Base-by-base conservation (phyloP, 2,888 invertebrate genomes). In the Apomyelois bistriatella region DNA sequence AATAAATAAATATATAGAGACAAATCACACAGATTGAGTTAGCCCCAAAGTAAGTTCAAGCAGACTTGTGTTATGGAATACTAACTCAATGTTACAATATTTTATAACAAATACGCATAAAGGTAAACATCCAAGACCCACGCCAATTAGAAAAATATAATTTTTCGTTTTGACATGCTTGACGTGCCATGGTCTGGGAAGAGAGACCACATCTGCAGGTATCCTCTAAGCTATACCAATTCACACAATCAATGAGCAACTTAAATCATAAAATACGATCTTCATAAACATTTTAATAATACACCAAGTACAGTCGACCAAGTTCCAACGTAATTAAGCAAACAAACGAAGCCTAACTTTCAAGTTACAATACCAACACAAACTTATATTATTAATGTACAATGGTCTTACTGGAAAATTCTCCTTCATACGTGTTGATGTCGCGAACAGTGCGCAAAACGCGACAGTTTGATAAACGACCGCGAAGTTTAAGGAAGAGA, bases 401-500 rank as follows among this genome's bases (percentile, higher is more conserved):
- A 50, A 28, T 49, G 40, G 49, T n/a, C 40, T 50, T 46, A 9
- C 40, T 50, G 30, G 40, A 16, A 35, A 46, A 46, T 32, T 32
- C 32, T 46, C 46, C 46, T 32, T 32, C 46, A 46, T 46, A 46
- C 32, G 46, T 46, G 48, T 38, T 48, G 48, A 48, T 48, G 48
- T 48, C 38, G 38, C 48, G 37, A 36, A 22, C 48, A 48, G 13
- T 48, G 48, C 48, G 28, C 37, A 28, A 37, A 48, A 48, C 37
- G 37, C 37, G 48, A 48, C 49, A 50, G n/a, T 32, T 50, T 50
- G 49, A 50, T 50, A 50, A 50, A 50, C 12, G 49, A 40, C 49
- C 40, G 41, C 30, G 6, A 13, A 32, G 38, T 50, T 40, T 50
- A 50, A 50, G 49, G 40, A 50, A 50, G 40, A 41, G 49, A 50